These are phyloP conservation scores for Poeciliopsis retropinna DNA, from an alignment of 2,113 vertebrate species.

Conservation along the genomic window DNA sequence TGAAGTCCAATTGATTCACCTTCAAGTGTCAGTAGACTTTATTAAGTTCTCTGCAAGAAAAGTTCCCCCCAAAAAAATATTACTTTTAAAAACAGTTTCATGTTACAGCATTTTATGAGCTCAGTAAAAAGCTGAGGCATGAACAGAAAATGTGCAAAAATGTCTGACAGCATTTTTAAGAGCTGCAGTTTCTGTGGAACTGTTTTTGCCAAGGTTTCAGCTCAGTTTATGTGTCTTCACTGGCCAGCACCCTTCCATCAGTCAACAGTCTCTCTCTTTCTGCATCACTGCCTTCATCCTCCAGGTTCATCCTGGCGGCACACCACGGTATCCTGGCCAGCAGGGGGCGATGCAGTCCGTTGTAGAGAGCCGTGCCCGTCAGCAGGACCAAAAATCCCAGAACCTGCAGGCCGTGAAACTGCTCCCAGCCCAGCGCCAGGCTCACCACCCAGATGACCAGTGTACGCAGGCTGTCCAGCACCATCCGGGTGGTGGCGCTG, in stretches of 20 bases:
- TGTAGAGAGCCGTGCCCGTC: conserved; percentile 86
- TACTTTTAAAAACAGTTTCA: background rate
- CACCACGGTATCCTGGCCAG: conserved; percentile 73
- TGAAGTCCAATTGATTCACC: background rate
- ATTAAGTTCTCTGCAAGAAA: background rate
- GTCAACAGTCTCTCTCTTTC: conserved; percentile 83
- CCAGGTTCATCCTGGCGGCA: accelerated
- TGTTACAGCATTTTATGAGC: conserved; percentile 4
- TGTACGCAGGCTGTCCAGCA: conserved; percentile 93
- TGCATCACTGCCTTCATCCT: conserved; percentile 29
- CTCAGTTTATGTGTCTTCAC: conserved; percentile 53
- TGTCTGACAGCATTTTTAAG: conserved; percentile 12
- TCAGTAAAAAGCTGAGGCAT: conserved; percentile 28
- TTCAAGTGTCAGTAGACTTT: background rate
- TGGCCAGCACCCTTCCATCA: conserved; percentile 24
- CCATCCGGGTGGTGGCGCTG: conserved; percentile 96
- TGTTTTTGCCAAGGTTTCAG: background rate
- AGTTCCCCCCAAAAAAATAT: background rate
- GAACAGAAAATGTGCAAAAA: conserved; percentile 19
- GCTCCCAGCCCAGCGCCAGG: conserved; percentile 89
- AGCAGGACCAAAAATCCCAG: conserved; percentile 89
- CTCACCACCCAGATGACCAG: conserved; percentile 91
- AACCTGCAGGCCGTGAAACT: conserved; percentile 88
- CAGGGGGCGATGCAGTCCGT: conserved; percentile 86
- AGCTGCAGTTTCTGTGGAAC: conserved; percentile 22